These are phyloP conservation scores for Aldrovandia affinis DNA, from an alignment of 2,797 vertebrate genomes.

Conservation along the genomic window DNA sequence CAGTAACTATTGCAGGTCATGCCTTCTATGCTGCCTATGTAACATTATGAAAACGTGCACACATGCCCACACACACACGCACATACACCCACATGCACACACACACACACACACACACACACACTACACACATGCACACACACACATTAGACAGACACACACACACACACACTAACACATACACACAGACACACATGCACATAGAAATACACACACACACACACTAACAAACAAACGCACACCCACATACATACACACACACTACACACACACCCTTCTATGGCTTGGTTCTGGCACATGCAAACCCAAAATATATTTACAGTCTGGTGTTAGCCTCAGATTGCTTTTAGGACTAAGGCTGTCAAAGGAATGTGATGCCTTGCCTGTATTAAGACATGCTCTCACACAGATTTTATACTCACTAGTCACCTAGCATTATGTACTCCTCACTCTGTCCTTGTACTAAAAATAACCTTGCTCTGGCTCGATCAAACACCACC, in stretches of 20 bases:
- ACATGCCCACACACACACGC: background rate
- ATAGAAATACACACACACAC: no score
- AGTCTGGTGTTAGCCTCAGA: background rate
- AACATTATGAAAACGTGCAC: background rate
- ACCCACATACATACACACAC: constrained; percentile 40
- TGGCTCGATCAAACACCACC: constrained; percentile 65
- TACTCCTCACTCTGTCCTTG: constrained; percentile 58
- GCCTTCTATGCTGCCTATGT: background rate
- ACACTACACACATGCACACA: no score
- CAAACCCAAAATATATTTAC: constrained; percentile 4
- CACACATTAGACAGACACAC: background rate
- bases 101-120: constrained; percentile 32
- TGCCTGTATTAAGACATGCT: constrained; percentile 56
- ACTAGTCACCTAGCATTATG: constrained; percentile 68
- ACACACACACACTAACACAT: constrained; percentile 30
- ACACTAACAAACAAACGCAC: background rate
- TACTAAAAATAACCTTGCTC: constrained; percentile 72
- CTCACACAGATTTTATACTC: constrained; percentile 58
- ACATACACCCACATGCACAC: background rate
- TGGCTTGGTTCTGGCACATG: constrained; percentile 20
- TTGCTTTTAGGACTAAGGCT: background rate
- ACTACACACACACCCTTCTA: constrained; percentile 35
- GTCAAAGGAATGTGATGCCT: constrained; percentile 37
- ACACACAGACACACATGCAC: background rate
- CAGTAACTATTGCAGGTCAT: background rate